phyloP scores from a whole-genome alignment of 2,797 vertebrate genomes.

The Alcedo atthis region DNA sequence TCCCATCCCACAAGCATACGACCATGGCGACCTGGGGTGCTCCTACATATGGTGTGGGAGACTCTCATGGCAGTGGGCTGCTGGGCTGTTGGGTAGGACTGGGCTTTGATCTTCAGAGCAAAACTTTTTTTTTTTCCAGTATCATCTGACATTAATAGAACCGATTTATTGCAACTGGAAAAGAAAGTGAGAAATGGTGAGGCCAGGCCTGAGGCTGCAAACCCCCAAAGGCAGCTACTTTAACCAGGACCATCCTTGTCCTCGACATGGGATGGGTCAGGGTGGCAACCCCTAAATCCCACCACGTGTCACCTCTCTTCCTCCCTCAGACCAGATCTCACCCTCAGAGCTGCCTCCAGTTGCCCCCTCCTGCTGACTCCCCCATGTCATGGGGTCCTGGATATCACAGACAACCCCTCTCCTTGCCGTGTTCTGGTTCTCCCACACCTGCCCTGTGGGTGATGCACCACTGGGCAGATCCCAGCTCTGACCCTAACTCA shows the following conservation, averaged over 20 bases:
- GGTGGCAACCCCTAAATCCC: background rate
- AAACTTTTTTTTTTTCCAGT: background rate
- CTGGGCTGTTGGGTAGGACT: background rate
- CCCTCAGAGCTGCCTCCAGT: background rate
- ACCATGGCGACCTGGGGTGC: background rate
- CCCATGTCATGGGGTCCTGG: background rate
- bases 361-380: background rate
- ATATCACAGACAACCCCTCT: rapidly evolving
- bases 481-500: background rate
- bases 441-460: background rate
- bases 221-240: background rate
- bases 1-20: conserved; percentile 14
- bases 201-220: background rate
- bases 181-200: conserved; percentile 9
- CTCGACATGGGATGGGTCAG: background rate
- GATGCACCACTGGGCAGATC: background rate
- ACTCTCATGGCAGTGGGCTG: background rate
- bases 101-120: conserved; percentile 45
- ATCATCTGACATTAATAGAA: background rate
- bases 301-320: background rate
- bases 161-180: conserved; percentile 47
- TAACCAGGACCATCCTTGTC: background rate
- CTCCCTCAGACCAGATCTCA: background rate
- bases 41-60: background rate
- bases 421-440: background rate